Conservation (phyloP, 2,113 vertebrate genomes). For the Hyaena hyaena region DNA sequence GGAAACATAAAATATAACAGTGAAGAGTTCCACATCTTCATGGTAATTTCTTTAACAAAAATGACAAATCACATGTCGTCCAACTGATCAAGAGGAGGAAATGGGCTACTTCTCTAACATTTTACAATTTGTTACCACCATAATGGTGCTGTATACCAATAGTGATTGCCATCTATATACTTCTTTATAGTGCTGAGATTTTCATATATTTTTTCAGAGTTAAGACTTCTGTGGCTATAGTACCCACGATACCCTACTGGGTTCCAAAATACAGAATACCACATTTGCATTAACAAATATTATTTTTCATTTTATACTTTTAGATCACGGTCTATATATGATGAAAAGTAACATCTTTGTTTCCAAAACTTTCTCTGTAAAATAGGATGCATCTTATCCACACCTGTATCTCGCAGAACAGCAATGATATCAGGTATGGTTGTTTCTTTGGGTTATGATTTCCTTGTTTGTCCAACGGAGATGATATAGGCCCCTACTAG, state of each 20-base stretch:
- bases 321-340: background rate
- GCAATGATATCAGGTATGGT: background rate
- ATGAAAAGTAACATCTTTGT: conserved; percentile 26
- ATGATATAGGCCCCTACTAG: background rate
- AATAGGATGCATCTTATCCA: background rate
- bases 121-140: background rate
- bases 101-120: background rate
- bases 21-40: background rate
- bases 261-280: background rate
- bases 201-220: background rate
- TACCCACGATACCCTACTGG: background rate
- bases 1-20: conserved; percentile 34
- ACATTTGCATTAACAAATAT: background rate
- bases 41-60: conserved; percentile 54
- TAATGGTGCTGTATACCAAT: background rate
- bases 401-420: background rate
- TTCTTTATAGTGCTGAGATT: conserved; percentile 2
- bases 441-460: conserved; percentile 21
- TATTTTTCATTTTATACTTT: background rate
- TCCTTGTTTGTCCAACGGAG: background rate
- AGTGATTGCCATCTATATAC: background rate
- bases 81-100: background rate
- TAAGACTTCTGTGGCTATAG: background rate
- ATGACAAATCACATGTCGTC: background rate
- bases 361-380: conserved; percentile 15